A percentile compares a stretch with the other conserved stretches of the same genome.
Conservation (phyloP, 2,113 vertebrate genomes). For the Nannospalax galili region DNA sequence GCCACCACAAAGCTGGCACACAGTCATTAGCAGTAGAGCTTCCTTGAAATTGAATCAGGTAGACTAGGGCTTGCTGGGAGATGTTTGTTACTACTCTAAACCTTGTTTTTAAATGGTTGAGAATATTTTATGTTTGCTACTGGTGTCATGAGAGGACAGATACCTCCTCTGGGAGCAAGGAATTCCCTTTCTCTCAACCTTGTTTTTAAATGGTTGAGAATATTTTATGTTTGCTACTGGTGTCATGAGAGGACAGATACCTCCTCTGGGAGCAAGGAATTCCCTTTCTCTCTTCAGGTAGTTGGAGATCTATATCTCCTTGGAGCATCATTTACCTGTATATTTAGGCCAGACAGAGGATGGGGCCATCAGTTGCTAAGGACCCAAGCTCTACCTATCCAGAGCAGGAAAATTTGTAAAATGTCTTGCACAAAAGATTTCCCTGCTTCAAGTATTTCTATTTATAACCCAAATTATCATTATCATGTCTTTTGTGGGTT, state of each 20-base stretch:
- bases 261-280: neutral
- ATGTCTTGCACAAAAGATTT: neutral
- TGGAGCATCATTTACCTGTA: neutral
- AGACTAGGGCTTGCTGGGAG: neutral
- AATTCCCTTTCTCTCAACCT: neutral
- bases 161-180: neutral
- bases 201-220: neutral
- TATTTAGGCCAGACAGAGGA: neutral
- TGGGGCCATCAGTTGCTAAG: neutral
- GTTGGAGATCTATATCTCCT: neutral
- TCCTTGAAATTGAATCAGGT: neutral
- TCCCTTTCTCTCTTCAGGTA: neutral
- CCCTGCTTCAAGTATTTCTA: conserved; percentile 2
- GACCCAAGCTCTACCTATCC: neutral
- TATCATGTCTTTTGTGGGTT: neutral
- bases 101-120: neutral
- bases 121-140: neutral
- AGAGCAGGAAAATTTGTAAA: neutral
- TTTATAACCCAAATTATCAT: neutral
- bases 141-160: neutral
- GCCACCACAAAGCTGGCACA: neutral
- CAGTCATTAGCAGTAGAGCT: neutral
- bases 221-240: neutral
- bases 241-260: neutral
- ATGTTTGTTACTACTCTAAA: neutral